Base-by-base conservation (phyloP, 2,113 vertebrate genomes). In the Rhinoptilus africanus region DNA sequence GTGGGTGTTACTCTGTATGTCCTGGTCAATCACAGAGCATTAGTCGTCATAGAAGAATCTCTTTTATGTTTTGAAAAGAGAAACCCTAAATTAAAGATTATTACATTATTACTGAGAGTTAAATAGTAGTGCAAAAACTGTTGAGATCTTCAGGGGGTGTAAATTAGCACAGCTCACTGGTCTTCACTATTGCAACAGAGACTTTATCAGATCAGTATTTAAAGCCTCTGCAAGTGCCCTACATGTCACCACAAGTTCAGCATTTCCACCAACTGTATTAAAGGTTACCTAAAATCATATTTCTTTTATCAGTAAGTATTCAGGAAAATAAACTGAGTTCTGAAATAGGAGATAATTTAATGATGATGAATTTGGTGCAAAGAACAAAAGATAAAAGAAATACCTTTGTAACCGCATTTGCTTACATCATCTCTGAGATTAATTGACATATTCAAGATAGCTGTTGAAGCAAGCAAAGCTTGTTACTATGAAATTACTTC, bases 301-400 rank as follows among this genome's bases (percentile, higher is more conserved):
- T 48, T 64, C 12, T 74, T 86, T 77, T 73, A 73, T 87, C 48
- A 73, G 18, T 28, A 82, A 62, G n/a, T 37, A 14, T 72, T 56
- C 66, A 79, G 53, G 48, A 81, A 91, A 85, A 92, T 24, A 93
- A 91, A 50, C 4, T 19, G 16, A 39, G 9, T 72, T 59, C 47
- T 95, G 53, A 92, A 91, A 78, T 28, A 45, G 0, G 24, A 53
- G 14, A 27, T 57, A 85, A 85, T 76, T 75, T 59, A 73, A 88
- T 89, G n/a, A 64, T 89, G 48, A 91, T 57, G 3, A 79, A 89
- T 93, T 83, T 85, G 12, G 75, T 54, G 4, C 60, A 56, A 83
- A 88, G 85, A 93, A 54, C 5, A 81, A 43, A 81, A 91, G 32
- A 81, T 72, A 53, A 85, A 96, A 92, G 26, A 81, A 94, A 79